phyloP scores from a whole-genome alignment of 1,140 invertebrate species.

The Stenopsyche tienmushanensis region DNA sequence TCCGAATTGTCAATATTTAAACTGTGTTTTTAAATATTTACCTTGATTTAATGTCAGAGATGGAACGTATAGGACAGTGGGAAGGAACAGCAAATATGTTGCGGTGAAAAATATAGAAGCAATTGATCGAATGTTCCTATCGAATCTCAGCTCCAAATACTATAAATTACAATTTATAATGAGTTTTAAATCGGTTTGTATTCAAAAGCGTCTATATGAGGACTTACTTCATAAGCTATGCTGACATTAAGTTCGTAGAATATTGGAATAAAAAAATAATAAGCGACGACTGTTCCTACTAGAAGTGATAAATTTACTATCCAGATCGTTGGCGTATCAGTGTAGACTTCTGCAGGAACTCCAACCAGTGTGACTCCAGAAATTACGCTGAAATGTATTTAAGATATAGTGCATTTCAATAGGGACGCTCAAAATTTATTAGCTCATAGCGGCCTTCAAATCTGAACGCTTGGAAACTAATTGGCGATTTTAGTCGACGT shows the following conservation, averaged over 20 bases:
- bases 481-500: too few species aligned
- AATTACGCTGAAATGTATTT: neutral
- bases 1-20: too few species aligned
- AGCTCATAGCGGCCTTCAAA: too few species aligned
- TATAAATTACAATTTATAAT: neutral
- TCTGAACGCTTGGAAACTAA: too few species aligned
- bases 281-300: neutral
- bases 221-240: neutral
- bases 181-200: neutral
- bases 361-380: neutral
- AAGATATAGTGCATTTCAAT: too few species aligned
- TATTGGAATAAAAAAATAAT: neutral
- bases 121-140: neutral
- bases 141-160: constrained; percentile 4
- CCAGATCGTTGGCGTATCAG: neutral
- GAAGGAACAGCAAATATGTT: neutral
- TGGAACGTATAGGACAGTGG: neutral
- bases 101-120: neutral
- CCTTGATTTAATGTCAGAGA: constrained; percentile 5
- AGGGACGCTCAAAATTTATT: too few species aligned
- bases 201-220: neutral
- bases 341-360: neutral
- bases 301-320: neutral
- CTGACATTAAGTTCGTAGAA: neutral
- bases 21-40: neutral